phyloP scores from a whole-genome alignment of 2,888 invertebrate genomes.

The Catocala fraxini region DNA sequence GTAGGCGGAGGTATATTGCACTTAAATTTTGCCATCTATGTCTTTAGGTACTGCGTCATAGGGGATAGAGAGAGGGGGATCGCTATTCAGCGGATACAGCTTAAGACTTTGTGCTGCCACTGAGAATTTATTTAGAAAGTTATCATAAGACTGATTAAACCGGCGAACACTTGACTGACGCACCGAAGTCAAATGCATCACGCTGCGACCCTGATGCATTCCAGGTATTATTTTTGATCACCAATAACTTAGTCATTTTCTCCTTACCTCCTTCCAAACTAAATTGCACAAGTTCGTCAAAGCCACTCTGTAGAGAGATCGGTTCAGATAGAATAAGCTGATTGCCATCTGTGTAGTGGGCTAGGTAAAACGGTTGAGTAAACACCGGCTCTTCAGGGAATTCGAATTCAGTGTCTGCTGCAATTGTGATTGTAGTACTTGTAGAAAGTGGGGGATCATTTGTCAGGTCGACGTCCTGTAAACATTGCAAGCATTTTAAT shows the following conservation, averaged over 20 bases:
- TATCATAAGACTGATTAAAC: too few relatives aligned
- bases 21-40: too few relatives aligned
- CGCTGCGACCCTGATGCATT: too few relatives aligned
- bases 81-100: too few relatives aligned
- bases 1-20: too few relatives aligned
- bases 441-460: slow-evolving; percentile 59
- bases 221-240: too few relatives aligned
- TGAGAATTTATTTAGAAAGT: too few relatives aligned
- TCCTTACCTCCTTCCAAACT: slow-evolving; percentile 70
- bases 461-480: slow-evolving; percentile 76
- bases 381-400: slow-evolving; percentile 82
- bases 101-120: too few relatives aligned
- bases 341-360: slow-evolving; percentile 68
- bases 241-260: background rate
- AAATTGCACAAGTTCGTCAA: slow-evolving; percentile 68
- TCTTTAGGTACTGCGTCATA: too few relatives aligned
- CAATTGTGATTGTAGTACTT: slow-evolving; percentile 66
- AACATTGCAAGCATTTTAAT: background rate
- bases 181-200: too few relatives aligned
- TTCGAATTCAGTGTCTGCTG: slow-evolving; percentile 68
- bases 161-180: too few relatives aligned
- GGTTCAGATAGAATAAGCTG: slow-evolving; percentile 57
- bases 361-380: slow-evolving; percentile 75
- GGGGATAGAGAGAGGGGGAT: too few relatives aligned
- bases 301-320: slow-evolving; percentile 71